Conservation (phyloP, 2,797 vertebrate genomes). For the Coregonus suidteri region DNA sequence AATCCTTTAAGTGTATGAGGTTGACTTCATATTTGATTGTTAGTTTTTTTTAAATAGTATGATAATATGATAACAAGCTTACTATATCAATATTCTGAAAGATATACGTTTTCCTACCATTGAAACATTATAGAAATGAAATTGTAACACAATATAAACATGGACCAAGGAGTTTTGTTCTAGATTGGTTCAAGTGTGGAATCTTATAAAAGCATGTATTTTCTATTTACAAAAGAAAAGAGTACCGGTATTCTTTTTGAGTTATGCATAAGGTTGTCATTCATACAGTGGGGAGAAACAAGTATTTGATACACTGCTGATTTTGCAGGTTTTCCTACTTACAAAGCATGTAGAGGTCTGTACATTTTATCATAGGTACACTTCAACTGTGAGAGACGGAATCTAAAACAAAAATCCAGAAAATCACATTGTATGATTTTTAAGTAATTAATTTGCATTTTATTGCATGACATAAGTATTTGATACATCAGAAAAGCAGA, state of each 20-base stretch:
- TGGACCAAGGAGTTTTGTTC: constrained; percentile 25
- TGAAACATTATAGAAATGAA: constrained; percentile 24
- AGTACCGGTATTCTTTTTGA: constrained; percentile 28
- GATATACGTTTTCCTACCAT: constrained; percentile 14
- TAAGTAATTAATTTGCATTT: no score
- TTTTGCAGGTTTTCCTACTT: no score
- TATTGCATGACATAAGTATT: no score
- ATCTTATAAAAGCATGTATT: constrained; percentile 26
- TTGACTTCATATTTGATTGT: constrained; percentile 27
- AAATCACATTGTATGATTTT: no score
- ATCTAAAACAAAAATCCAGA: no score
- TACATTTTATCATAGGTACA: no score
- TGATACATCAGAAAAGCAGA: no score
- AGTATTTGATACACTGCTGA: no score
- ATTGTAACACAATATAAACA: constrained; percentile 34
- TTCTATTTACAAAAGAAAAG: no score
- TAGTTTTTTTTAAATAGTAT: constrained; percentile 14
- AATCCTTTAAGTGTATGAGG: constrained; percentile 8
- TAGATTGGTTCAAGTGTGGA: background rate
- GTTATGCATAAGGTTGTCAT: constrained; percentile 64
- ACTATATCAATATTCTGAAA: constrained; percentile 5
- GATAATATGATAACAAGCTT: constrained; percentile 16
- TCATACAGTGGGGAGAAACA: no score
- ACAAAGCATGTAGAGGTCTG: no score
- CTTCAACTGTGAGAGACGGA: no score